These are phyloP conservation scores for Plagodis dolabraria DNA, from an alignment of 2,888 invertebrate species.

Conservation along the genomic window DNA sequence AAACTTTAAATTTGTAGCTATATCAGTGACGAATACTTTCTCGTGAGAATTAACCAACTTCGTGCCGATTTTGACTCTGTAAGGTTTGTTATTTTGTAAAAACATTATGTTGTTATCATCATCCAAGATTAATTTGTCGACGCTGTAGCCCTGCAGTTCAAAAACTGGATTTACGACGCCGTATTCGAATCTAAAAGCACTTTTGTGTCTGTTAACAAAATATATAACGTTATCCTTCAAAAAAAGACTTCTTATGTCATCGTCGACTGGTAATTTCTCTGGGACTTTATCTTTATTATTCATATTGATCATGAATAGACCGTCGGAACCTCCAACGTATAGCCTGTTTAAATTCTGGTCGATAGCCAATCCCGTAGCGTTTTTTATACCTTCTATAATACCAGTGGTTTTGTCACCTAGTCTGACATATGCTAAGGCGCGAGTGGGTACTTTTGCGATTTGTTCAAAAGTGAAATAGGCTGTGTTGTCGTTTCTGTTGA, in stretches of 20 bases:
- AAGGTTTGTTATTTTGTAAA: conserved; percentile 54
- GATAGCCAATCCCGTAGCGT: conserved; percentile 67
- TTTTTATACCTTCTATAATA: conserved; percentile 62
- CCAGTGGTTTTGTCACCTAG: conserved; percentile 52
- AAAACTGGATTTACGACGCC: conserved; percentile 53
- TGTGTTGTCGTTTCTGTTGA: conserved; percentile 64
- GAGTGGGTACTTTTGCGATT: conserved; percentile 48
- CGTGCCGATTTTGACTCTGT: conserved; percentile 64
- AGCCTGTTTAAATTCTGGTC: conserved; percentile 63
- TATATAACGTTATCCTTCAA: conserved; percentile 62
- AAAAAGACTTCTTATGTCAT: conserved; percentile 61
- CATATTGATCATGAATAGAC: conserved; percentile 62
- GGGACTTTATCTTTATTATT: conserved; percentile 55
- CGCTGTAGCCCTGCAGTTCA: conserved; percentile 54
- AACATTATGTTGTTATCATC: conserved; percentile 71
- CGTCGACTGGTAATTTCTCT: conserved; percentile 62
- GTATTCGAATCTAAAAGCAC: conserved; percentile 63
- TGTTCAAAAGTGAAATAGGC: conserved; percentile 71
- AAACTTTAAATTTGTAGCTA: conserved; percentile 57
- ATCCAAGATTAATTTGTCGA: conserved; percentile 64
- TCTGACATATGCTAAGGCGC: conserved; percentile 59
- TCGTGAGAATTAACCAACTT: conserved; percentile 64
- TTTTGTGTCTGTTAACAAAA: conserved; percentile 57
- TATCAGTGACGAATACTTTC: conserved; percentile 42
- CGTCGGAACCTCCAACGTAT: conserved; percentile 68